Evolutionary conservation across 1,140 invertebrate genomes (phyloP), one percentile per base, ranked within the genome.

Genomic region (Pinna nobilis): DNA sequence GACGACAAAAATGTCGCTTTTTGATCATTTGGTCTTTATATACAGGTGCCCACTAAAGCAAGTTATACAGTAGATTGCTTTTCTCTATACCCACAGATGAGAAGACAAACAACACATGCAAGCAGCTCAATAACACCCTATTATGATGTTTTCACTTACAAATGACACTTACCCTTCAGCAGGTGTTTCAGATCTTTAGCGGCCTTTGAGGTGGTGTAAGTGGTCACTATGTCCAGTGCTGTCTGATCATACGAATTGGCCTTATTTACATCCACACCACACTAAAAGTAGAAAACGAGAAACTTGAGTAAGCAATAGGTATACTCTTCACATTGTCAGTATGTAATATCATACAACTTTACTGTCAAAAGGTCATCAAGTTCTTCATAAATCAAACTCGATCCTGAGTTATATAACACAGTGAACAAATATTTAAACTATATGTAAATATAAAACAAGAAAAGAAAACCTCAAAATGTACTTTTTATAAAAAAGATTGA

Each of bases 161-260:
- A 13, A 20, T 59, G 13, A 41, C 15, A 53, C 76, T 77, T 84
- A 90, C 89, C 89, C 89, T 89, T 89, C 3, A 90, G 81, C 7
- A 90, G 65, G 18, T 87, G 83, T 74, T 90, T 90, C 55, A 90
- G 89, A 74, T 90, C 90, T 75, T 86, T 89, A 30, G 85, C 88
- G 11, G 86, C 88, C 50, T 83, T 78, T 20, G 82, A 83, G 3
- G 84, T 80, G n/a, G 89, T 89, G 70, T 89, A 90, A 65, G 88
- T 89, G 55, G 87, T 87, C 20, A 90, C 89, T 30, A 90, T 89
- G 78, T 90, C 90, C 70, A 90, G 76, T 5, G 90, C 89, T 18
- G 89, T 89, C 71, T 90, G 89, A 70, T 90, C 88, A 72, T 90
- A 89, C 3, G 89, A 90, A 74, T 90, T 89, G 30, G 87, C 76